phyloP scores from a whole-genome alignment of 2,113 vertebrate genomes.

The Platycercus adscitus region DNA sequence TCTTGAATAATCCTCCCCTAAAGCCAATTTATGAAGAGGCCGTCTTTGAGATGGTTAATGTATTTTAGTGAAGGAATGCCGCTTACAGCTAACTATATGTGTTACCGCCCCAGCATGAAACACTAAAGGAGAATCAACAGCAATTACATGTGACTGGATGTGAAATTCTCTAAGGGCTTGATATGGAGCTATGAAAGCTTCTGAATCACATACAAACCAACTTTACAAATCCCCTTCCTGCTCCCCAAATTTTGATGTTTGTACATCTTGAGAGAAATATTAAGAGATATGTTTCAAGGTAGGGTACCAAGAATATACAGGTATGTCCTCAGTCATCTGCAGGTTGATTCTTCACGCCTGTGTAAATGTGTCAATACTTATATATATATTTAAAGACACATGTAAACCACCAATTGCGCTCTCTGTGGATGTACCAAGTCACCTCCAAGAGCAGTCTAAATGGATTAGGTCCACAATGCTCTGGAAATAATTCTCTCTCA shows the following conservation, averaged over 20 bases:
- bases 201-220: not conserved
- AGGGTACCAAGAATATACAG: not conserved
- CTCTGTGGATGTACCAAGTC: not conserved
- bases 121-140: not conserved
- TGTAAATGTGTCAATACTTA: not conserved
- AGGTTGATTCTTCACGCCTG: not conserved
- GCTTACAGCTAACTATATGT: not conserved
- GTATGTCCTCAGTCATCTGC: not conserved
- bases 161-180: not conserved
- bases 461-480: rapidly evolving
- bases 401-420: not conserved
- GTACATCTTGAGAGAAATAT: not conserved
- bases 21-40: not conserved
- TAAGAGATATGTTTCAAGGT: not conserved
- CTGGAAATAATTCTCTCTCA: not conserved
- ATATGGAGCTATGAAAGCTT: not conserved
- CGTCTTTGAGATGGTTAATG: not conserved
- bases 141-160: not conserved
- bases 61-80: not conserved
- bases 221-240: not conserved
- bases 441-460: not conserved
- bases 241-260: not conserved
- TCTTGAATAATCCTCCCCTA: not conserved
- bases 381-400: not conserved
- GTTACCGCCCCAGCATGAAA: not conserved